Evolutionary conservation across 2,113 vertebrate species (phyloP).

Genomic region (Thalassoma bifasciatum): DNA sequence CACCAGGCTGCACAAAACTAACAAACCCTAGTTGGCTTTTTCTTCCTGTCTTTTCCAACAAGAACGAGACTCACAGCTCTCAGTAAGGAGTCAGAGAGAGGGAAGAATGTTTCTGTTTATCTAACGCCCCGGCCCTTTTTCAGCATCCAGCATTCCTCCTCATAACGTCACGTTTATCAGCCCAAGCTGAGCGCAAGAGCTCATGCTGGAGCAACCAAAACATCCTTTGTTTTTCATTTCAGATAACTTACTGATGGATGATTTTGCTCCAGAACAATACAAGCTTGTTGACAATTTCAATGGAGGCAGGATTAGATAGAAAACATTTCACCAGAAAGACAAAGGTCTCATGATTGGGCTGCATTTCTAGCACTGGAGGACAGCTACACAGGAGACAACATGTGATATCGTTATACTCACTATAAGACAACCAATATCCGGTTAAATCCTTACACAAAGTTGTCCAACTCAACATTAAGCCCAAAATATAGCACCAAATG

Average conservation of each 20-base stretch:
- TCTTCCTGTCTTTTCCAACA: slow-evolving; percentile 7
- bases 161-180: slow-evolving; percentile 55
- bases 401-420: background rate
- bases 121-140: slow-evolving; percentile 49
- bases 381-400: background rate
- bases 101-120: slow-evolving; percentile 73
- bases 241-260: background rate
- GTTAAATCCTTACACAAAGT: background rate
- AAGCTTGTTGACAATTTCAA: background rate
- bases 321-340: background rate
- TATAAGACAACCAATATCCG: background rate
- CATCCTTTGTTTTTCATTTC: slow-evolving; percentile 17
- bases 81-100: slow-evolving; percentile 46
- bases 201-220: slow-evolving; percentile 37
- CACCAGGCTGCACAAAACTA: slow-evolving; percentile 36
- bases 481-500: no score
- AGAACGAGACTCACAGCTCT: slow-evolving; percentile 22
- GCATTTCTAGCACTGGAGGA: background rate
- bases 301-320: background rate
- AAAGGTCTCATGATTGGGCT: background rate
- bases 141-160: slow-evolving; percentile 41
- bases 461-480: background rate
- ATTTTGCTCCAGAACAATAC: background rate
- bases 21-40: background rate
- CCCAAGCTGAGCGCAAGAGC: background rate